Base-by-base conservation (phyloP, 2,797 vertebrate species). In the Champsocephalus esox region DNA sequence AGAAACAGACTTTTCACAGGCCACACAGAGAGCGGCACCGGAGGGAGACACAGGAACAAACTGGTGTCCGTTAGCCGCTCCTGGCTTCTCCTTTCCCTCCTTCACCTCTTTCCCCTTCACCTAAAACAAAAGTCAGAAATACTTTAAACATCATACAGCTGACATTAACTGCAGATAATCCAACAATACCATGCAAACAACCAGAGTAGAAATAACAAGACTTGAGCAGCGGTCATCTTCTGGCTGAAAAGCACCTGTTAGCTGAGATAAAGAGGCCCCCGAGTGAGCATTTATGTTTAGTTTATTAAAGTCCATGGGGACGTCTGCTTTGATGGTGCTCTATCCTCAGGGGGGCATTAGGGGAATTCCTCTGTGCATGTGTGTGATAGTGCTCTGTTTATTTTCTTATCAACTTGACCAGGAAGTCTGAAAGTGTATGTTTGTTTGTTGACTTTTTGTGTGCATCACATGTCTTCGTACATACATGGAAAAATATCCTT, bases 1-100 rank as follows among this genome's bases (percentile, higher is more conserved):
- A 81, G 95, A 87, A 60, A 96, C 91, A 0, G 95, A 90, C 88
- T 96, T 97, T 68, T 99, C 97, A 72, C 97, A 99, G 65, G 94
- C 95, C 73, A 93, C 93, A 91, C 97, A 98, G 45, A 94, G 93
- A 14, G 94, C 81, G 34, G 95, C 86, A 41, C 95, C 96, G 60
- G 95, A 92, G 71, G 95, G 94, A 3, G 93, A 95, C 54, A 94
- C 94, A 0, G 92, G 91, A 59, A 91, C 87, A 92, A 97, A 98
- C 75, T 92, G 96, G 87, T 98, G 97, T 75, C 94, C 95, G 65
- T 83, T 95, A 41, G 80, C 6, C 3, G 83, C 65, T 84, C 85
- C 89, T 0, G 75, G 54, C 87, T 96, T 98, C 56, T 97, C 96
- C 94, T 96, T 97, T 60, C 85, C 90, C 45, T 94, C 93, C 69